These are phyloP conservation scores for Oxyruncus cristatus DNA, from an alignment of 2,113 vertebrate genomes.

Conservation along the genomic window DNA sequence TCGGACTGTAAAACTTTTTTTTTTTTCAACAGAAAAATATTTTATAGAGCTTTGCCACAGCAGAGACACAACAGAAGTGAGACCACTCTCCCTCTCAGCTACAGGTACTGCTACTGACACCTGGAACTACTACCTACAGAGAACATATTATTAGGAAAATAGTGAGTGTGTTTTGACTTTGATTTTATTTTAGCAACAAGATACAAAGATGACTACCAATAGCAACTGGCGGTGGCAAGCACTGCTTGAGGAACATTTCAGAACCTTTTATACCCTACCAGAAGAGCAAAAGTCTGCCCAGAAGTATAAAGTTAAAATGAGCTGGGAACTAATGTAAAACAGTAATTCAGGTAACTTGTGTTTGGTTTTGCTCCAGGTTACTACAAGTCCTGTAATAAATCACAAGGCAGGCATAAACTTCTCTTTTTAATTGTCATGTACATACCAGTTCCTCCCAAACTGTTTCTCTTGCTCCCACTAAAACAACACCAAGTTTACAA, in stretches of 20 bases:
- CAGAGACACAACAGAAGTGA: fast-evolving
- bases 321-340: not conserved
- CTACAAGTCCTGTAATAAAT: not conserved
- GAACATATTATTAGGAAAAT: not conserved
- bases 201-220: not conserved
- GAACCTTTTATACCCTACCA: not conserved
- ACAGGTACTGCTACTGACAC: not conserved
- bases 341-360: not conserved
- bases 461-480: not conserved
- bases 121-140: not conserved
- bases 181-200: not conserved
- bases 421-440: not conserved
- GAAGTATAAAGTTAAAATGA: not conserved
- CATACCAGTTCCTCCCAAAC: not conserved
- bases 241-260: not conserved
- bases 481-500: not conserved
- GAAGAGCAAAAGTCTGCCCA: not conserved
- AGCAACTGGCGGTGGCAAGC: not conserved
- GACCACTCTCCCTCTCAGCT: not conserved
- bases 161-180: not conserved
- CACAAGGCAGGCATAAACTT: not conserved
- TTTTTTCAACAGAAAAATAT: not conserved
- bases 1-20: not conserved
- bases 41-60: not conserved
- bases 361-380: not conserved